These are phyloP conservation scores for Vimba vimba DNA, from an alignment of 2,113 vertebrate genomes.

Conservation along the genomic window DNA sequence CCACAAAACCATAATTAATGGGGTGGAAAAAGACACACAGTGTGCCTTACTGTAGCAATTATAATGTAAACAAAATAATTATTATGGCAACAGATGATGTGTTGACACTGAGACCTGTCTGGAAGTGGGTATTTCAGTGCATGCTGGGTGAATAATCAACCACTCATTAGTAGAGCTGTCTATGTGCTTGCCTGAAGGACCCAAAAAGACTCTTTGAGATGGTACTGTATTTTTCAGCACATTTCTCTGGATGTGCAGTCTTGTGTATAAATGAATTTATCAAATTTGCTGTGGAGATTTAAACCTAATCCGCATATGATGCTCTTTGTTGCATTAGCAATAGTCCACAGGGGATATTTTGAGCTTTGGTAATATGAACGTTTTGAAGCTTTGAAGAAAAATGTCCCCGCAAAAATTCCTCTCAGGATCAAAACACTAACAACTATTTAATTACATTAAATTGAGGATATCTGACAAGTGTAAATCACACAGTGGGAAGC, in stretches of 20 bases:
- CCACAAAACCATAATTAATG: neutral
- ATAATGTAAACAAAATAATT: neutral
- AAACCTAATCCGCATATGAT: slow-evolving; percentile 24
- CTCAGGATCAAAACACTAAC: neutral
- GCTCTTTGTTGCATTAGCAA: slow-evolving; percentile 26
- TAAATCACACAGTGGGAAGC: neutral
- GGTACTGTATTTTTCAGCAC: slow-evolving; percentile 1
- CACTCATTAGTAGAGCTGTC: slow-evolving; percentile 15
- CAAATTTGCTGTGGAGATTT: slow-evolving; percentile 32
- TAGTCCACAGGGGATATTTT: slow-evolving; percentile 12
- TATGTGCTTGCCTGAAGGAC: neutral
- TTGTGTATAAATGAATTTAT: slow-evolving; percentile 10
- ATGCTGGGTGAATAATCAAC: neutral
- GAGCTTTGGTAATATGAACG: neutral
- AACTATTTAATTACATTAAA: neutral
- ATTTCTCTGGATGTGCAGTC: slow-evolving; percentile 8
- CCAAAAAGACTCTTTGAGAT: neutral
- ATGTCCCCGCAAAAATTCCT: neutral
- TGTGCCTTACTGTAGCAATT: neutral
- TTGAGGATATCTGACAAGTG: neutral
- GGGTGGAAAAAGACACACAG: neutral
- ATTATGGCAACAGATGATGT: neutral
- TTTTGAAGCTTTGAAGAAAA: slow-evolving; percentile 8
- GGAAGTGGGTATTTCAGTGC: neutral
- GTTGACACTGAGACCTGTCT: neutral